Evolutionary conservation across 2,797 vertebrate genomes (phyloP).

Genomic region (Podarcis siculus): DNA sequence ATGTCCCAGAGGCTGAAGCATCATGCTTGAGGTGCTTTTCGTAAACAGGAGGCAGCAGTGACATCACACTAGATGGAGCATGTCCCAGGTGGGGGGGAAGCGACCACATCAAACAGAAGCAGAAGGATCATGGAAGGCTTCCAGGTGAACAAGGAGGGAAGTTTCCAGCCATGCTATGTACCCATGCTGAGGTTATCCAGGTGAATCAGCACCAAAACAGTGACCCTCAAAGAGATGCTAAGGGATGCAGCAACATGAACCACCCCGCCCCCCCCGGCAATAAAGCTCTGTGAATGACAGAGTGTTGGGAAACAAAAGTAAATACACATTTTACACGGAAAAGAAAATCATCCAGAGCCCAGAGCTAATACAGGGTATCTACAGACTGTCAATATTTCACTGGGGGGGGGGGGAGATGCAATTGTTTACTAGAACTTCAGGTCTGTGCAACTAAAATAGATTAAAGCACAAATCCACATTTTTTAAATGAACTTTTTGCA

Average conservation of each 20-base stretch:
- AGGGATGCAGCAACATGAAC: not conserved
- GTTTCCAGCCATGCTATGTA: not conserved
- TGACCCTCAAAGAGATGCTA: not conserved
- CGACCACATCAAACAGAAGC: constrained; percentile 22
- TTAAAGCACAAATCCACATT: too few species aligned
- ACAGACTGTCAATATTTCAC: too few species aligned
- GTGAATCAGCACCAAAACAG: constrained; percentile 16
- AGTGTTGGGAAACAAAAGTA: not conserved
- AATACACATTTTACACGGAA: not conserved
- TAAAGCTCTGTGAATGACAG: not conserved
- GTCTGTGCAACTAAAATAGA: too few species aligned
- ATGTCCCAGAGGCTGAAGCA: constrained; percentile 22
- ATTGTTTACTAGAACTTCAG: too few species aligned
- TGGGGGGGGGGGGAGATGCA: too few species aligned
- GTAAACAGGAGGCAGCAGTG: constrained; percentile 7
- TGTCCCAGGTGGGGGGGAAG: not conserved
- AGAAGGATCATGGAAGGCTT: constrained; percentile 10
- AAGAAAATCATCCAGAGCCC: constrained; percentile 9
- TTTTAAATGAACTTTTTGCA: too few species aligned
- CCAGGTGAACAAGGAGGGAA: constrained; percentile 5
- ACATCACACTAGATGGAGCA: constrained; percentile 21
- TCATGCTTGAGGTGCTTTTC: constrained; percentile 16
- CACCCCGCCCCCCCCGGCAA: too few species aligned
- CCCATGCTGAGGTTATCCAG: not conserved
- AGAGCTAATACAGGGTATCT: not conserved